Percentiles rank a stretch among this genome's conserved stretches.
Evolutionary conservation across 2,888 invertebrate species (phyloP).

Genomic region (Zele albiditarsus): DNA sequence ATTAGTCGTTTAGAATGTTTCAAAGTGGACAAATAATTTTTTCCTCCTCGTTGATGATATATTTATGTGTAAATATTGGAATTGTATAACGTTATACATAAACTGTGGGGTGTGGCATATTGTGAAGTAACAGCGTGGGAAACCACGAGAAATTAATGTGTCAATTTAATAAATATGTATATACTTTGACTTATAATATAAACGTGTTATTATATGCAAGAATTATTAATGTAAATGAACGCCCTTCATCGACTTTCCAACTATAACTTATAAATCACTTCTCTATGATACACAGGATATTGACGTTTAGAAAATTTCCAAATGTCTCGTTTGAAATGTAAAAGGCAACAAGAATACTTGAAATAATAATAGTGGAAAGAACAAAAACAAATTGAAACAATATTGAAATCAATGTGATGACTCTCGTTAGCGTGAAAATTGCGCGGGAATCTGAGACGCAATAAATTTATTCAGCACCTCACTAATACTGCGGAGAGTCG

Average conservation of each 20-base stretch:
- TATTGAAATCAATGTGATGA: constrained; percentile 8
- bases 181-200: not conserved
- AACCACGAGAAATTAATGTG: not conserved
- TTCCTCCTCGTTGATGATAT: constrained; percentile 6
- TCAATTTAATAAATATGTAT: not conserved
- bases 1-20: not conserved
- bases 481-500: not conserved
- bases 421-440: constrained; percentile 10
- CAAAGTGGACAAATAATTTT: not conserved
- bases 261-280: not conserved
- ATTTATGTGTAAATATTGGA: constrained; percentile 1
- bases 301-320: not conserved
- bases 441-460: constrained; percentile 5
- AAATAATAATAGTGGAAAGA: too few relatives aligned
- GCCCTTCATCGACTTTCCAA: not conserved
- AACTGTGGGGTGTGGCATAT: constrained; percentile 8
- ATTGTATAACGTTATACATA: not conserved
- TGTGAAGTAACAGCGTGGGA: not conserved
- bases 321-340: not conserved
- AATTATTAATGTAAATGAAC: not conserved
- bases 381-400: not conserved
- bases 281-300: not conserved
- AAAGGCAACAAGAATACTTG: not conserved
- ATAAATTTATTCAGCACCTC: constrained; percentile 17
- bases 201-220: not conserved